Base-by-base conservation (phyloP, 1,140 invertebrate species). In the Apis florea region DNA sequence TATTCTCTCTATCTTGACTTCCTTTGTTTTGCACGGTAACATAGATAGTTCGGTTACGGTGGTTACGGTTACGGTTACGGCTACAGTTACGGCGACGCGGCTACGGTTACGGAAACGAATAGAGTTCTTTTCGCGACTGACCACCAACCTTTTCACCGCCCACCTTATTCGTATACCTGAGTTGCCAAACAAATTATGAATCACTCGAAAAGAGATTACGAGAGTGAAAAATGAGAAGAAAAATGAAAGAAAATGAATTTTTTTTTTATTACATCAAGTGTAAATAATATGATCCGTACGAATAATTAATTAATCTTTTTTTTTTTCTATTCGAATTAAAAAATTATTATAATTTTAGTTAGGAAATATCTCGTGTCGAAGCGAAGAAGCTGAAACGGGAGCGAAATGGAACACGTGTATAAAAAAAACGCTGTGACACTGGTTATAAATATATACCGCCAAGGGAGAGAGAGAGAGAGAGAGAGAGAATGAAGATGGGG, bases 1-100 rank as follows among this genome's bases (percentile, higher is more conserved):
- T 87, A 87, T 83, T 70, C 71, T 86, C 77, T 70, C 86, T 87
- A 85, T 86, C 87, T 79, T 87, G 85, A 79, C 85, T 26, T 53
- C 49, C n/a, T 40, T 40, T 51, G 12, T 61, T 74, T 66, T 24
- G 59, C n/a, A 51, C 63, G 56, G 40, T 15, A 21, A 26, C 54
- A n/a, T 31, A 9, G 61, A 63, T 10, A 17, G 12, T 13, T 31
- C 17, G 51, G 40, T 61, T 31, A 58, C 56, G n/a, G 17, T 56
- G 53, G 69, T 56, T 53, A 31, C 47, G 49, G 53, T 49, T 73
- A 47, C 56, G 56, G 56, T 59, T 26, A 24, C 70, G 24, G 68
- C 10, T 53, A 69, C n/a, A 17, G 68, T 66, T 66, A 21, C 31
- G 21, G 40, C 17, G 2, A 66, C 12, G 19, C 26, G 26, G 31